phyloP scores from a whole-genome alignment of 2,888 invertebrate species.

The Eupithecia inturbata region DNA sequence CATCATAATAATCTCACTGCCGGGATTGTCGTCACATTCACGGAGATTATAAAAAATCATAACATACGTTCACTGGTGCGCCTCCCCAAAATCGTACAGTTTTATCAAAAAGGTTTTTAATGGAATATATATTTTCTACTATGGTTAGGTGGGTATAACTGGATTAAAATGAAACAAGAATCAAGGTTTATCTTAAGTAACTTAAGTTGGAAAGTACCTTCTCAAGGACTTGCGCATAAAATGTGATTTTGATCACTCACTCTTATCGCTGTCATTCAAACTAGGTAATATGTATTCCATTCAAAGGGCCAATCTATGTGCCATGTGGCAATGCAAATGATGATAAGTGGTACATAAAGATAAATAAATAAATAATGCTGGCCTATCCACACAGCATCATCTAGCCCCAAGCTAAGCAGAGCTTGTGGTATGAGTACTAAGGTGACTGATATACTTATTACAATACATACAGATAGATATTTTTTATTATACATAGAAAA shows the following conservation, averaged over 20 bases:
- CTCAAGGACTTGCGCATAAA: background rate
- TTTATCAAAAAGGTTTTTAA: too few species aligned
- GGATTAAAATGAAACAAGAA: background rate
- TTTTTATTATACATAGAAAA: too few species aligned
- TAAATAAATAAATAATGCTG: too few species aligned
- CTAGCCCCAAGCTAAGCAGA: too few species aligned
- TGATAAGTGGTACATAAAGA: background rate
- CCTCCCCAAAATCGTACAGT: too few species aligned
- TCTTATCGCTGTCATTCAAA: constrained; percentile 6
- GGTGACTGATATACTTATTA: too few species aligned
- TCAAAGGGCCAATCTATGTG: background rate
- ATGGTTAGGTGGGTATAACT: background rate
- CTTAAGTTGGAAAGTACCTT: background rate
- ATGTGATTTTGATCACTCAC: background rate
- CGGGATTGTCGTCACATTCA: too few species aligned
- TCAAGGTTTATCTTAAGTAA: background rate
- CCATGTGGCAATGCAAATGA: background rate
- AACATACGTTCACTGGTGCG: too few species aligned
- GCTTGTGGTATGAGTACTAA: too few species aligned
- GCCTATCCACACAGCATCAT: background rate
- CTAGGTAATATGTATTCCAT: constrained; percentile 3
- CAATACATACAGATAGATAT: too few species aligned
- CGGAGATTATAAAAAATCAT: background rate
- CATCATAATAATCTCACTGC: background rate
- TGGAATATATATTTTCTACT: background rate